phyloP scores from a whole-genome alignment of 2,888 invertebrate genomes.

The Pteria penguin region DNA sequence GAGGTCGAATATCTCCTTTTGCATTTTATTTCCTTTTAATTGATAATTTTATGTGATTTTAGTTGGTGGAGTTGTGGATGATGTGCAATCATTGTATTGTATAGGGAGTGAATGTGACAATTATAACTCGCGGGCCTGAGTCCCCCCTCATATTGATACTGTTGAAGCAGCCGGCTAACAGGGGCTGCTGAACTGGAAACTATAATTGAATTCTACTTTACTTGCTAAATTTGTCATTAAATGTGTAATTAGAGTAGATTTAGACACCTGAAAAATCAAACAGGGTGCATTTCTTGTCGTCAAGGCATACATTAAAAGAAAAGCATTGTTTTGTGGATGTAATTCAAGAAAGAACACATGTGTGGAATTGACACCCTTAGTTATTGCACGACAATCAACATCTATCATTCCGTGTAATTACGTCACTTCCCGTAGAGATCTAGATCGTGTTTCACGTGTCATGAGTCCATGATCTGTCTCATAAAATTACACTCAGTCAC shows the following conservation, averaged over 20 bases:
- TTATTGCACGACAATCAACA: not conserved
- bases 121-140: not conserved
- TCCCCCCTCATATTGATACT: not conserved
- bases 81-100: not conserved
- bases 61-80: not conserved
- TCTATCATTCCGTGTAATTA: not conserved
- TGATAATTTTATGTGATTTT: constrained; percentile 14
- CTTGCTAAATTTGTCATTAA: constrained; percentile 23
- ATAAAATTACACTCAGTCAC: too few relatives aligned
- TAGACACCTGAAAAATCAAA: constrained; percentile 9
- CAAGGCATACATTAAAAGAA: not conserved
- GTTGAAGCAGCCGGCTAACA: not conserved
- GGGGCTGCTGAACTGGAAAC: not conserved
- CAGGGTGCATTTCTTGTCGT: constrained; percentile 1
- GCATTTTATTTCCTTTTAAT: constrained; percentile 21
- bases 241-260: constrained; percentile 25
- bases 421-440: too few relatives aligned
- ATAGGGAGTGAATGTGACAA: not conserved
- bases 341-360: constrained; percentile 3
- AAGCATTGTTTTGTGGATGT: not conserved
- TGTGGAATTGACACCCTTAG: constrained; percentile 17
- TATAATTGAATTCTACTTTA: not conserved
- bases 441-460: too few relatives aligned
- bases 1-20: constrained; percentile 6
- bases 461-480: too few relatives aligned